Evolutionary conservation across 2,797 vertebrate genomes (phyloP).

Genomic region (Botia almorhae): DNA sequence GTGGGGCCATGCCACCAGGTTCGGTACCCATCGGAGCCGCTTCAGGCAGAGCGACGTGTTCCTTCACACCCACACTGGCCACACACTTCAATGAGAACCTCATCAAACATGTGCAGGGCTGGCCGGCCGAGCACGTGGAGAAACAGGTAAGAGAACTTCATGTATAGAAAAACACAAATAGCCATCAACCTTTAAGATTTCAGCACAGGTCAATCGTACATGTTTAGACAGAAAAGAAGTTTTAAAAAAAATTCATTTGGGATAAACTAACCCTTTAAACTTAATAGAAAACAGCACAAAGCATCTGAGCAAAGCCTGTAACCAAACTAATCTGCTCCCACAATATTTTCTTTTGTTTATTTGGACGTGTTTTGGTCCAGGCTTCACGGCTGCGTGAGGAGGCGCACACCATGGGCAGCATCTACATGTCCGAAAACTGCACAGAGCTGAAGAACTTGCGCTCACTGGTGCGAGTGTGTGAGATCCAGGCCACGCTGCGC

Average conservation of each 20-base stretch:
- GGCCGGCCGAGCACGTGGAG: conserved; percentile 96
- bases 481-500: conserved; percentile 99
- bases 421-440: conserved; percentile 99
- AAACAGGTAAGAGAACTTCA: conserved; percentile 84
- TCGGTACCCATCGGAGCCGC: conserved; percentile 79
- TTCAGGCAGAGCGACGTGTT: conserved; percentile 83
- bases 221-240: too few species aligned
- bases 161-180: too few species aligned
- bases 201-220: too few species aligned
- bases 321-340: too few species aligned
- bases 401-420: conserved; percentile 97
- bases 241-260: too few species aligned
- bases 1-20: conserved; percentile 63
- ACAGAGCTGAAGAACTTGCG: conserved; percentile 99
- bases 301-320: too few species aligned
- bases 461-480: conserved; percentile 98
- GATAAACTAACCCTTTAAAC: too few species aligned
- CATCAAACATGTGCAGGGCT: conserved; percentile 98
- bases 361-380: conserved; percentile 67
- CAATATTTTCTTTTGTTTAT: background rate
- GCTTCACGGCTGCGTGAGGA: conserved; percentile 97
- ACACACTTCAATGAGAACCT: conserved; percentile 97
- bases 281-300: too few species aligned
- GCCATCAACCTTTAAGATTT: too few species aligned
- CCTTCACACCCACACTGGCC: conserved; percentile 92